Percentiles rank a stretch among this genome's conserved stretches.
Evolutionary conservation across 1,140 invertebrate genomes (phyloP).

Genomic region (Littorina saxatilis): DNA sequence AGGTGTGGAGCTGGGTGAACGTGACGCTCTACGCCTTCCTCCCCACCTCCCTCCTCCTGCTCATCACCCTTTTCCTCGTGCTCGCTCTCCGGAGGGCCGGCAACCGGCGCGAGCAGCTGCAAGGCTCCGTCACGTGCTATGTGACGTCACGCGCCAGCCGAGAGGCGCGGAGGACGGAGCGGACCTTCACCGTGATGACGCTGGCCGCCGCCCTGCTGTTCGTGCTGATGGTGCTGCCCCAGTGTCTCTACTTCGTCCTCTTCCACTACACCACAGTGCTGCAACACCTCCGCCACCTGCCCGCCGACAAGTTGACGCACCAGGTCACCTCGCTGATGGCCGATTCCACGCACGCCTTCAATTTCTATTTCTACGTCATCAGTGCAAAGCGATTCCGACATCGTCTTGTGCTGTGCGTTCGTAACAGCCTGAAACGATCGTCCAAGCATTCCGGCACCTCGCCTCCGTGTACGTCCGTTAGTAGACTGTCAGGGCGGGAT

Average conservation of each 20-base stretch:
- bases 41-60: conserved; percentile 46
- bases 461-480: no score
- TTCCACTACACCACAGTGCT: neutral
- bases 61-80: conserved; percentile 56
- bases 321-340: conserved; percentile 58
- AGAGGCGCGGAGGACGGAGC: neutral
- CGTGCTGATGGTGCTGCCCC: conserved; percentile 24
- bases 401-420: neutral
- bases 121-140: no score
- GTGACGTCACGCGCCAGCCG: neutral
- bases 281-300: neutral
- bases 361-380: conserved; percentile 66
- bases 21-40: conserved; percentile 48
- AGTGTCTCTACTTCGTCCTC: conserved; percentile 30
- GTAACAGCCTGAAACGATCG: no score
- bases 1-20: conserved; percentile 57
- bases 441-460: no score
- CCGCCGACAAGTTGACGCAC: conserved; percentile 15
- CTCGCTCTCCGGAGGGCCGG: neutral
- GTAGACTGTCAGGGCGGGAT: no score
- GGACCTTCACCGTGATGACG: neutral
- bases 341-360: conserved; percentile 64
- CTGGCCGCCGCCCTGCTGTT: conserved; percentile 24
- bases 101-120: neutral
- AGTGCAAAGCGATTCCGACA: conserved; percentile 57